phyloP scores from a whole-genome alignment of 2,888 invertebrate species.

The Hydrotaea diabolus region DNA sequence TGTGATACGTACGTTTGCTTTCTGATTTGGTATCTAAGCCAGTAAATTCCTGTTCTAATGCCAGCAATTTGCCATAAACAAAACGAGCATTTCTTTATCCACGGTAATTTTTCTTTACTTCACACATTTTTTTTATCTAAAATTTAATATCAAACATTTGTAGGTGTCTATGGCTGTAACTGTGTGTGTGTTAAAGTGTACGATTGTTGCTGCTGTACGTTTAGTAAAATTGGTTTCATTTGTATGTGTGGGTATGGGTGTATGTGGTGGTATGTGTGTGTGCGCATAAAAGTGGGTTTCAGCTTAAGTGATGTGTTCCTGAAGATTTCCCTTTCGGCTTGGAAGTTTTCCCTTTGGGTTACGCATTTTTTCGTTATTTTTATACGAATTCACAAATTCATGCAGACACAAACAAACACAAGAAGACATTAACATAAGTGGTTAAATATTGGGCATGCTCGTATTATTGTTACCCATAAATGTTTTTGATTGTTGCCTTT shows the following conservation, averaged over 20 bases:
- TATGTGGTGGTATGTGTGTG: background rate
- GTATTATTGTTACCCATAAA: constrained; percentile 37
- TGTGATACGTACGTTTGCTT: too few species aligned
- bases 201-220: too few species aligned
- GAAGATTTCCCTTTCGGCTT: constrained; percentile 43
- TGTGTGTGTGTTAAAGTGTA: too few species aligned
- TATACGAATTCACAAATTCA: constrained; percentile 1
- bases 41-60: background rate
- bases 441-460: background rate
- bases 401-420: background rate
- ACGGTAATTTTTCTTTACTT: constrained; percentile 19
- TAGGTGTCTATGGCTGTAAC: background rate
- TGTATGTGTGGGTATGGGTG: background rate
- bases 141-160: constrained; percentile 40
- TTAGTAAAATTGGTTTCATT: background rate
- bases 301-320: background rate
- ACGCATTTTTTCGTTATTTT: constrained; percentile 23
- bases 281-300: background rate
- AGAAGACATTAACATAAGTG: background rate
- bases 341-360: constrained; percentile 45
- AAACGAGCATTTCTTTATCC: background rate
- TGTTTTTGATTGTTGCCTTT: constrained; percentile 55
- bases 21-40: too few species aligned
- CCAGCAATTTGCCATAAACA: constrained; percentile 41
- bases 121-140: constrained; percentile 27